Evolutionary conservation across 2,797 vertebrate species (phyloP).

Genomic region (Sebastiscus albofasciatus): DNA sequence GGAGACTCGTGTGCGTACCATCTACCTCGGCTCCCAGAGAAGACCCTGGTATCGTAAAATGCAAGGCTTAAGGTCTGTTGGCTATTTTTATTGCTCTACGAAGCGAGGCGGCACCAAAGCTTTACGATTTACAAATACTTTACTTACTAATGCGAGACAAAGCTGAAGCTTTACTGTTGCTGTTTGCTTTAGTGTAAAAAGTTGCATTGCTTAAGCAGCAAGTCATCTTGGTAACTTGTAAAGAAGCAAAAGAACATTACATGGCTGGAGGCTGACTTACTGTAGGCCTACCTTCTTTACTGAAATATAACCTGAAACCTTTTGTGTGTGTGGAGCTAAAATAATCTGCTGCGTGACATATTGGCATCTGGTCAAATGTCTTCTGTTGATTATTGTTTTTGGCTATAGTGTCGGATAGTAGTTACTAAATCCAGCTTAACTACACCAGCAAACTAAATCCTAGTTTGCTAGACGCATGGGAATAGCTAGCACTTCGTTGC

Average conservation of each 20-base stretch:
- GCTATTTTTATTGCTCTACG: neutral
- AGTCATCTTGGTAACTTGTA: neutral
- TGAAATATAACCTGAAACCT: neutral
- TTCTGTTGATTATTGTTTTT: neutral
- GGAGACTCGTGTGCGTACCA: slow-evolving; percentile 84
- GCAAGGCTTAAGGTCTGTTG: slow-evolving; percentile 92
- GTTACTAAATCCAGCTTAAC: neutral
- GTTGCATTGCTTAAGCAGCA: slow-evolving; percentile 3
- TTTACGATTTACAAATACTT: neutral
- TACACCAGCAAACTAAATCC: slow-evolving; percentile 5
- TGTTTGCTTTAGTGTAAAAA: neutral
- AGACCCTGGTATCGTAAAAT: slow-evolving; percentile 95
- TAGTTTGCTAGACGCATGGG: slow-evolving; percentile 11
- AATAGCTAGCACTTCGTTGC: slow-evolving; percentile 17
- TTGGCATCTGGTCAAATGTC: neutral
- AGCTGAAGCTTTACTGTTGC: neutral
- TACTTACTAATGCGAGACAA: slow-evolving; percentile 10
- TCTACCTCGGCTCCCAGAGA: slow-evolving; percentile 87
- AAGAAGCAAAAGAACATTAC: neutral
- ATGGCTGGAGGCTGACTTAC: neutral
- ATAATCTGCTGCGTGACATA: neutral
- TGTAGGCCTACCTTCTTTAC: neutral
- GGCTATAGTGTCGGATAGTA: neutral
- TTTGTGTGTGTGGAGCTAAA: neutral
- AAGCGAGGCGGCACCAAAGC: neutral